Percentiles rank a stretch among this genome's conserved stretches.
Conservation (phyloP, 2,113 vertebrate genomes). For the Clarias magur region DNA sequence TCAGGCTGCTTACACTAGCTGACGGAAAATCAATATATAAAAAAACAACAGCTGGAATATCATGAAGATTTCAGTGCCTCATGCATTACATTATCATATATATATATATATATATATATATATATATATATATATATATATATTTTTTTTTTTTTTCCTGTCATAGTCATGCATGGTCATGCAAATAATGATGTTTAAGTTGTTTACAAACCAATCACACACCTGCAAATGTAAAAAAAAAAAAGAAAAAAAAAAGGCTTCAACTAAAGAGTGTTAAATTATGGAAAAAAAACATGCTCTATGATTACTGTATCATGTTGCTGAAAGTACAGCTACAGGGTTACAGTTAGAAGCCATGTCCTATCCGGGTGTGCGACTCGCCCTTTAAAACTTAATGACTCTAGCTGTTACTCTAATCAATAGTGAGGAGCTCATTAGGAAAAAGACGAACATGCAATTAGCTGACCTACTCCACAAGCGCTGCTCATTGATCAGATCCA, state of each 20-base stretch:
- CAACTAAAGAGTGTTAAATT: background rate
- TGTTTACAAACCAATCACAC: background rate
- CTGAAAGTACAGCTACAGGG: background rate
- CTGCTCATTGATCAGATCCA: constrained; percentile 23
- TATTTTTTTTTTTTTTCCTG: background rate
- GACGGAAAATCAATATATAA: background rate
- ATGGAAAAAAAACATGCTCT: no score
- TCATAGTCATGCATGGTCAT: background rate
- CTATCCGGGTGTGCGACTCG: background rate
- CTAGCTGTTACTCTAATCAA: constrained; percentile 25
- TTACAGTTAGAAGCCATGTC: background rate
- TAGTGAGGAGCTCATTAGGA: constrained; percentile 31
- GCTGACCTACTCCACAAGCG: background rate
- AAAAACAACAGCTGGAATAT: background rate
- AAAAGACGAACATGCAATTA: background rate
- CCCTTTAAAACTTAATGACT: constrained; percentile 20
- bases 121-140: background rate
- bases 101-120: no score
- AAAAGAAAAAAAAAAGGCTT: background rate
- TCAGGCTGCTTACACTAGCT: background rate
- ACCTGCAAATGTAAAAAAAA: background rate
- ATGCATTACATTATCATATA: background rate
- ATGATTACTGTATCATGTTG: background rate
- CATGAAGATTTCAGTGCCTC: no score
- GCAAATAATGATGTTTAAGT: background rate